A percentile compares a stretch with the other conserved stretches of the same genome.
phyloP scores from a whole-genome alignment of 1,140 invertebrate genomes.

The Tribolium castaneum region DNA sequence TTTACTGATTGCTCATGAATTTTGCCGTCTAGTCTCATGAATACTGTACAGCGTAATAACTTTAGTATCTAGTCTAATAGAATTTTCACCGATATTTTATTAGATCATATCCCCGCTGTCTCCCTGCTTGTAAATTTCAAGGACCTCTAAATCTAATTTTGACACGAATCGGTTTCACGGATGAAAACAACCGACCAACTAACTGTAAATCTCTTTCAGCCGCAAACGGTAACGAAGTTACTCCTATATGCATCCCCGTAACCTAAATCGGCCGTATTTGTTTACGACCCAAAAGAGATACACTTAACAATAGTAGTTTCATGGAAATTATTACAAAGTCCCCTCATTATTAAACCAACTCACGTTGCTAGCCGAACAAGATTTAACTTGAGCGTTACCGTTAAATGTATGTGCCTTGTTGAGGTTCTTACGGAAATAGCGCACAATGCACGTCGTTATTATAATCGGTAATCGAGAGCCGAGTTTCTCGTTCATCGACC shows the following conservation, averaged over 20 bases:
- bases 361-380: conserved; percentile 12
- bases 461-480: conserved; percentile 35
- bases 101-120: not conserved
- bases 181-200: not conserved
- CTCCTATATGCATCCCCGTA: not conserved
- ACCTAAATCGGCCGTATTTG: not conserved
- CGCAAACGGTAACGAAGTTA: not conserved
- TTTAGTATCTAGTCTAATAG: not conserved
- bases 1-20: conserved; percentile 50
- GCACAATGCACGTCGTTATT: conserved; percentile 34
- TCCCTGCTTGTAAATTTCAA: not conserved
- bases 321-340: conserved; percentile 16
- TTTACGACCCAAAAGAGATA: conserved; percentile 2
- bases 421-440: conserved; percentile 9
- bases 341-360: conserved; percentile 6
- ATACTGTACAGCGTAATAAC: conserved; percentile 1
- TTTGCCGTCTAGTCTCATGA: conserved; percentile 33
- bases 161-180: not conserved
- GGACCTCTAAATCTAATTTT: not conserved
- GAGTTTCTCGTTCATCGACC: conserved; percentile 37
- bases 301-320: not conserved
- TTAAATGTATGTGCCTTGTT: conserved; percentile 4
- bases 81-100: not conserved
- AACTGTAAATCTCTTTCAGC: not conserved
- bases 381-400: not conserved